Conservation (phyloP, 2,888 invertebrate species). For the Anthoptus insignis region DNA sequence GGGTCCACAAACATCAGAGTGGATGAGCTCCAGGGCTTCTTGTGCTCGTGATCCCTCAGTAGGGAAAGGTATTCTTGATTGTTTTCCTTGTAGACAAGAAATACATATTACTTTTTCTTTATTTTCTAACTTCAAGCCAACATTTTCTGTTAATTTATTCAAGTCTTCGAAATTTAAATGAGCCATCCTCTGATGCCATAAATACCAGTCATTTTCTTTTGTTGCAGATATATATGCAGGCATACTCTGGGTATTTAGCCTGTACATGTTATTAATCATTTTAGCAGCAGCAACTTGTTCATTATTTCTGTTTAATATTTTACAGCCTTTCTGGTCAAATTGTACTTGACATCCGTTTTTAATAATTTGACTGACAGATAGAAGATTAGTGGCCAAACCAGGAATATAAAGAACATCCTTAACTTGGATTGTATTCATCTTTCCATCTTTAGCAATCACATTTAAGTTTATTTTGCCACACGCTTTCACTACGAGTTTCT, state of each 20-base stretch:
- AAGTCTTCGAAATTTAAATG: slow-evolving; percentile 40
- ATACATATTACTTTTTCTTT: slow-evolving; percentile 27
- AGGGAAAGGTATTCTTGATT: slow-evolving; percentile 38
- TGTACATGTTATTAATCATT: slow-evolving; percentile 40
- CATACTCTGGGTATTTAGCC: slow-evolving; percentile 26
- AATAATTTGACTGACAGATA: slow-evolving; percentile 43
- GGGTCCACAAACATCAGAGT: background rate
- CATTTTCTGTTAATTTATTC: slow-evolving; percentile 34
- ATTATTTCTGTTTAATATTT: slow-evolving; percentile 22
- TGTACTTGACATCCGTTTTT: slow-evolving; percentile 33
- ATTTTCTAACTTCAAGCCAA: slow-evolving; percentile 32
- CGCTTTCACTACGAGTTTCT: slow-evolving; percentile 28
- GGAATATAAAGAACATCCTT: slow-evolving; percentile 44
- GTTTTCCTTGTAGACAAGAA: slow-evolving; percentile 43
- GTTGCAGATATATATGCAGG: slow-evolving; percentile 18
- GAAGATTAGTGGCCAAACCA: slow-evolving; percentile 37
- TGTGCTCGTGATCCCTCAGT: no score
- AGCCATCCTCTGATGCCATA: slow-evolving; percentile 42
- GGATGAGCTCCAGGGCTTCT: no score
- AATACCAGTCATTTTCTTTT: slow-evolving; percentile 13
- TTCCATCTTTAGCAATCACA: slow-evolving; percentile 18
- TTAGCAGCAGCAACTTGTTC: slow-evolving; percentile 33
- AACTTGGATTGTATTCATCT: slow-evolving; percentile 21
- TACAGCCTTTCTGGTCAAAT: slow-evolving; percentile 35
- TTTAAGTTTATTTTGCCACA: slow-evolving; percentile 24